Evolutionary conservation across 2,888 invertebrate species (phyloP).

Genomic region (Leucoma salicis): DNA sequence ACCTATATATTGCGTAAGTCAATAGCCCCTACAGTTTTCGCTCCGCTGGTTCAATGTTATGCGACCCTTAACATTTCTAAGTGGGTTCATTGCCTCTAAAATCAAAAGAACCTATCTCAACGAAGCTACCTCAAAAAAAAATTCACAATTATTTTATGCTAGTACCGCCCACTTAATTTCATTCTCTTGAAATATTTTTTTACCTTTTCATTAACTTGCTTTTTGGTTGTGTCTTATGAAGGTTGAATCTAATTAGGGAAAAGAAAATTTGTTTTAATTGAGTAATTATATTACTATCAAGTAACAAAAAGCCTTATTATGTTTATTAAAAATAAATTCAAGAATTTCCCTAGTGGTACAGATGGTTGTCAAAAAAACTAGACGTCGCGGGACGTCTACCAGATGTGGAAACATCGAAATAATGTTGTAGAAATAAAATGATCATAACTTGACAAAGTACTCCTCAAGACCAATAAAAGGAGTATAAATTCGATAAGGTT

Average conservation of each 20-base stretch:
- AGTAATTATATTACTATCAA: neutral
- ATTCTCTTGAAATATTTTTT: neutral
- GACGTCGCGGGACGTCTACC: too few relatives aligned
- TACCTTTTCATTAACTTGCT: neutral
- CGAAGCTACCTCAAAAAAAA: conserved; percentile 32
- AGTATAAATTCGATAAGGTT: too few relatives aligned
- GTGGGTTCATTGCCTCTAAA: conserved; percentile 49
- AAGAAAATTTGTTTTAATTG: neutral
- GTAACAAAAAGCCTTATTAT: neutral
- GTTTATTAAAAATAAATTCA: too few relatives aligned
- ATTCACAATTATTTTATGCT: conserved; percentile 21
- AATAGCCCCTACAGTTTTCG: conserved; percentile 37
- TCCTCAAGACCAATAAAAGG: too few relatives aligned
- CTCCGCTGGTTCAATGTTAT: conserved; percentile 34
- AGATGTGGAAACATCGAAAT: too few relatives aligned
- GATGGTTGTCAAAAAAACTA: too few relatives aligned
- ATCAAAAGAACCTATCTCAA: conserved; percentile 41
- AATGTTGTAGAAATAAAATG: too few relatives aligned
- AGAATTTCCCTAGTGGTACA: too few relatives aligned
- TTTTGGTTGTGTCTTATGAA: neutral
- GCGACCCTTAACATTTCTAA: conserved; percentile 48
- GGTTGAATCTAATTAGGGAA: neutral
- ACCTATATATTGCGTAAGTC: too few relatives aligned
- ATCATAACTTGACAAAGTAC: too few relatives aligned
- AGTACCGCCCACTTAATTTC: conserved; percentile 10